phyloP scores from a whole-genome alignment of 2,113 vertebrate genomes.

The Megaptera novaeangliae region DNA sequence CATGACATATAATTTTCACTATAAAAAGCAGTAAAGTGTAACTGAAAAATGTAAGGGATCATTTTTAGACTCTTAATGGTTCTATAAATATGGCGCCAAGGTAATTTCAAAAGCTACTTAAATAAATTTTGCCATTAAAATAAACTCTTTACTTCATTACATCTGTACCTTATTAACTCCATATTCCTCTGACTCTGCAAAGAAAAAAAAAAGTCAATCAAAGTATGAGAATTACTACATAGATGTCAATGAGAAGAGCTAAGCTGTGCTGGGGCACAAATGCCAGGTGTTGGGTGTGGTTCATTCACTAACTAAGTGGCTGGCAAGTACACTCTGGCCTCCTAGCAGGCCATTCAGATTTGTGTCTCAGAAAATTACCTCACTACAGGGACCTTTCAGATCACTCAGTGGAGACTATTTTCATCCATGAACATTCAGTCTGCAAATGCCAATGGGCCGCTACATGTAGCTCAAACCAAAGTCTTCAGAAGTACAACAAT shows the following conservation, averaged over 20 bases:
- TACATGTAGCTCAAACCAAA: accelerated
- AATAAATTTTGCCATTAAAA: constrained; percentile 43
- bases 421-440: not conserved
- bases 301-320: not conserved
- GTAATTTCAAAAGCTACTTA: constrained; percentile 41
- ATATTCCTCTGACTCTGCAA: not conserved
- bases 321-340: not conserved
- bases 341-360: not conserved
- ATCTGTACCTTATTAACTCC: not conserved
- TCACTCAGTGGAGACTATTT: not conserved
- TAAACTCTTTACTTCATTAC: constrained; percentile 2
- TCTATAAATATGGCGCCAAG: not conserved
- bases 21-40: not conserved
- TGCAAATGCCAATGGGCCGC: not conserved
- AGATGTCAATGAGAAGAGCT: not conserved
- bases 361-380: not conserved
- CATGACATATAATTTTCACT: not conserved
- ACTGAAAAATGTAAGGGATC: not conserved
- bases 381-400: not conserved
- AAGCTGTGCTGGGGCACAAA: not conserved
- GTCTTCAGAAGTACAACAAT: not conserved
- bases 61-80: not conserved
- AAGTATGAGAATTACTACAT: not conserved
- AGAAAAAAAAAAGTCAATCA: not conserved
- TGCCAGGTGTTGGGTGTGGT: not conserved